Conservation (phyloP, 64 coral and sea anemone genomes). For the Montipora foliosa region DNA sequence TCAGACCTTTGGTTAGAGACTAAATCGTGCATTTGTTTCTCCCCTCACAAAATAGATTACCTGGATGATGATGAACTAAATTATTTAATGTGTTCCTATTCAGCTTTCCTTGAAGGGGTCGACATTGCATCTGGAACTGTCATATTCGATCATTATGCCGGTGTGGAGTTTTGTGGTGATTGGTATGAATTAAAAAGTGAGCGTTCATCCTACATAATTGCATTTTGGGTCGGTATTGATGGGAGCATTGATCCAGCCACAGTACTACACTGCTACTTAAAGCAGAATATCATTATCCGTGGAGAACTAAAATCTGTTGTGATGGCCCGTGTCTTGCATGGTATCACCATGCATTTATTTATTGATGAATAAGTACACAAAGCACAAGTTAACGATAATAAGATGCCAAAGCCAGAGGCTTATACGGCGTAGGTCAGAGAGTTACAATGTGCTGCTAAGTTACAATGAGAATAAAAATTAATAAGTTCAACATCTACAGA, state of each 20-base stretch:
- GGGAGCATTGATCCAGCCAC: not conserved
- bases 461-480: too few species aligned
- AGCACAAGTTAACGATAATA: too few species aligned
- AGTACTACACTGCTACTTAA: constrained; percentile 17
- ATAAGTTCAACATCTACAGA: too few species aligned
- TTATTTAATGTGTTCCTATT: not conserved
- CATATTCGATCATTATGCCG: not conserved
- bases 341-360: too few species aligned
- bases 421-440: too few species aligned
- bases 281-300: constrained; percentile 26
- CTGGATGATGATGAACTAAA: not conserved
- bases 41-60: not conserved
- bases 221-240: not conserved
- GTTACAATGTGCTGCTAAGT: too few species aligned
- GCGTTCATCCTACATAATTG: not conserved
- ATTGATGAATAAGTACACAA: too few species aligned
- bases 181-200: not conserved
- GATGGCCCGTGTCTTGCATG: not conserved
- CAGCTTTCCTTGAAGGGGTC: constrained; percentile 15
- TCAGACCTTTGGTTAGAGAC: not conserved
- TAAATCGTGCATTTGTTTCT: not conserved
- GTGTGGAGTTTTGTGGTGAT: not conserved
- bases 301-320: constrained; percentile 4
- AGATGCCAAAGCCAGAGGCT: too few species aligned
- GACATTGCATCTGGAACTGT: not conserved